These are phyloP conservation scores for Ennomos fuscantarius DNA, from an alignment of 2,888 invertebrate species.

Conservation along the genomic window DNA sequence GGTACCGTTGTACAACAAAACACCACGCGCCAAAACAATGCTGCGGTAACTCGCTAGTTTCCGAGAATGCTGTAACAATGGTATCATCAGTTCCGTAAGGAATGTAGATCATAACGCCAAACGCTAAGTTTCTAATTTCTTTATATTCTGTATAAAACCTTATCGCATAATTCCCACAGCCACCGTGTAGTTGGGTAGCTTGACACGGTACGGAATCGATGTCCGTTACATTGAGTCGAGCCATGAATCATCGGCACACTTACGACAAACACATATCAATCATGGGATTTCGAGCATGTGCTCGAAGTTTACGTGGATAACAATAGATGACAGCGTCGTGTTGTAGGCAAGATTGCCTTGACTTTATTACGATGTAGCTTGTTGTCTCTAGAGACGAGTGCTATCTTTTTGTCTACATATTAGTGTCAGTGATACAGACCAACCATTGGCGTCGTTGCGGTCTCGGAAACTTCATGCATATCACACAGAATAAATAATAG, in stretches of 20 bases:
- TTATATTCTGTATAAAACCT: no score
- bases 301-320: neutral
- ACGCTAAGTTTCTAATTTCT: no score
- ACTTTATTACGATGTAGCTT: neutral
- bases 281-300: neutral
- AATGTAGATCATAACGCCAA: no score
- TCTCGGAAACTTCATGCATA: no score
- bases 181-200: neutral
- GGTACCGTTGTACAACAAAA: slow-evolving; percentile 1
- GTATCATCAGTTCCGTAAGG: neutral
- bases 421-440: no score
- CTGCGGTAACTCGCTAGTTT: neutral
- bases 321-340: neutral
- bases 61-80: slow-evolving; percentile 1
- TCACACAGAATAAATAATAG: no score
- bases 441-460: no score
- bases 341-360: neutral
- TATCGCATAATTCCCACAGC: neutral
- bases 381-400: no score
- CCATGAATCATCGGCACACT: slow-evolving; percentile 22
- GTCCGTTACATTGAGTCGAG: slow-evolving; percentile 15
- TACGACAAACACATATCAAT: slow-evolving; percentile 6
- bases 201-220: neutral
- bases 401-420: no score
- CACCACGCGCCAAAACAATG: slow-evolving; percentile 10